phyloP scores from a whole-genome alignment of 2,888 invertebrate genomes.

The Hanleya hanleyi region DNA sequence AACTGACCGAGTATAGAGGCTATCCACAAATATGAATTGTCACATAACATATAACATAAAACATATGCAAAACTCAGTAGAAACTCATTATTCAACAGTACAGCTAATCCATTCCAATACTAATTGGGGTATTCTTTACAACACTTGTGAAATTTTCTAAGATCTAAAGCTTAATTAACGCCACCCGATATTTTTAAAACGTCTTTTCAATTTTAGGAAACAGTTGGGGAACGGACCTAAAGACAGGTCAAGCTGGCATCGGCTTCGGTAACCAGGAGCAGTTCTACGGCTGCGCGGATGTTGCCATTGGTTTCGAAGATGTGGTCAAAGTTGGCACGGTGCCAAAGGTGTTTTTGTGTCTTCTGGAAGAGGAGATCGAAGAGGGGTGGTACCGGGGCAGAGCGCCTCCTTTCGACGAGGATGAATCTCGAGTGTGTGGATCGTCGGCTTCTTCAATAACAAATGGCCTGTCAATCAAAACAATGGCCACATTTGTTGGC shows the following conservation, averaged over 20 bases:
- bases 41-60: too few relatives aligned
- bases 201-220: slow-evolving; percentile 40
- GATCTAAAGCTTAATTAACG: too few relatives aligned
- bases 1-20: too few relatives aligned
- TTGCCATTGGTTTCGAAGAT: slow-evolving; percentile 26
- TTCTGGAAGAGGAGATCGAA: background rate
- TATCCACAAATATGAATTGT: too few relatives aligned
- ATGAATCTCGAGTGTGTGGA: background rate
- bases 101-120: too few relatives aligned
- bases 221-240: slow-evolving; percentile 42
- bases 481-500: too few relatives aligned
- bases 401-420: background rate
- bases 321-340: background rate
- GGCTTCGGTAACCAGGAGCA: slow-evolving; percentile 47
- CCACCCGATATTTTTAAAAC: too few relatives aligned
- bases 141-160: too few relatives aligned
- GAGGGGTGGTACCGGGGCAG: background rate
- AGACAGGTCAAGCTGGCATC: slow-evolving; percentile 28
- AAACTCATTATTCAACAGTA: too few relatives aligned
- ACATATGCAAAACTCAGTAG: too few relatives aligned
- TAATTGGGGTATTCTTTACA: too few relatives aligned
- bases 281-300: slow-evolving; percentile 46
- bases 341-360: background rate
- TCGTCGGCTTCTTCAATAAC: background rate
- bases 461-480: too few relatives aligned